Base-by-base conservation (phyloP, 2,888 invertebrate genomes). In the Ophonus ardosiacus region DNA sequence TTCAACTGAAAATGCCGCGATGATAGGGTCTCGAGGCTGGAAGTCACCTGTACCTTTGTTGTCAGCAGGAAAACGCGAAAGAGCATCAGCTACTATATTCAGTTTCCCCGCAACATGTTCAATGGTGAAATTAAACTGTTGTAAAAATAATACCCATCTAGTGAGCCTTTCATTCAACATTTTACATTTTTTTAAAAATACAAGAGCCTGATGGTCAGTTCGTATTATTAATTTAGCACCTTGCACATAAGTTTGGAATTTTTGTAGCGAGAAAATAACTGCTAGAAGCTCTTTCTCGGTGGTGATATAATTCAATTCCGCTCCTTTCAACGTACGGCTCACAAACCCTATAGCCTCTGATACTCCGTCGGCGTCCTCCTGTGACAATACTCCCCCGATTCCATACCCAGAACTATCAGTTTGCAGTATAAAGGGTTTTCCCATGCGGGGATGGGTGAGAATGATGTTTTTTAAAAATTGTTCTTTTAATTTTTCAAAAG, bases 121-220 rank as follows among this genome's bases (percentile, higher is more conserved):
- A n/a, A n/a, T n/a, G n/a, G n/a, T n/a, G 71, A 15, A 68, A 63
- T 87, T 80, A 79, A 84, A 87, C 40, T 88, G 86, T 79, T 87
- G 88, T 0, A 88, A 17, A 7, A 85, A 84, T 8, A 88, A 61
- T 0, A 83, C 82, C 86, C 86, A 88, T 43, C 86, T 38, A 4
- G 86, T 86, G 0, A 90, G 61, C 0, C 89, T 85, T 0, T 87
- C 84, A 15, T 84, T 87, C 4, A 89, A n/a, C n/a, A n/a, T n/a
- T n/a, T n/a, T n/a, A n/a, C n/a, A n/a, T n/a, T n/a, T n/a, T n/a
- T n/a, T n/a, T n/a, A n/a, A n/a, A n/a, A n/a, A n/a, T 0, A 86
- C 87, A 0, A 89, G 80, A 0, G 87, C 86, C 18, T 87, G 86
- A 85, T 89, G 88, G 80, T 89, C 90, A 0, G 88, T 88, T 15